phyloP scores from a whole-genome alignment of 1,140 invertebrate species.

The Thrips palmi region DNA sequence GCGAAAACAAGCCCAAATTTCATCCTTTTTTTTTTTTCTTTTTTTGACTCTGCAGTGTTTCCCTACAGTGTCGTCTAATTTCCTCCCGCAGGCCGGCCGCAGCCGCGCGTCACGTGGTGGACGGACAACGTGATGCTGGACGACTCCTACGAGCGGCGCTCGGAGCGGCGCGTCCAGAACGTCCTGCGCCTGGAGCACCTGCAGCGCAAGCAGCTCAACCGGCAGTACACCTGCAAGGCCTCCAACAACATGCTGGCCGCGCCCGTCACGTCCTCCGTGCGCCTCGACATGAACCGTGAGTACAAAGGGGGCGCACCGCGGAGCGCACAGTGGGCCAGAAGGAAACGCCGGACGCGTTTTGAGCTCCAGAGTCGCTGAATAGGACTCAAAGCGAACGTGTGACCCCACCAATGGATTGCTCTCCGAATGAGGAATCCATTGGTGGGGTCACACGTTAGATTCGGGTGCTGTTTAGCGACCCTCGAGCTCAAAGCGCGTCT shows the following conservation, averaged over 20 bases:
- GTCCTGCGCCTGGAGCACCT: slow-evolving; percentile 42
- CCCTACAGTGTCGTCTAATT: not conserved
- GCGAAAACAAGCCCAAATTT: not conserved
- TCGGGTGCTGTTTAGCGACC: no score
- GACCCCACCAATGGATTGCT: no score
- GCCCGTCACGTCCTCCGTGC: slow-evolving; percentile 51
- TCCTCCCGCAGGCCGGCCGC: slow-evolving; percentile 47
- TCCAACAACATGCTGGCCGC: slow-evolving; percentile 56
- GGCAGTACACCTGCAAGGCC: slow-evolving; percentile 52
- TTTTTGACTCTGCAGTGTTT: no score
- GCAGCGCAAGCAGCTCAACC: slow-evolving; percentile 42
- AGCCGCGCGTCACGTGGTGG: slow-evolving; percentile 63
- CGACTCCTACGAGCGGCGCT: slow-evolving; percentile 39
- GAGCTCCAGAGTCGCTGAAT: no score
- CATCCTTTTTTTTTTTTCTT: not conserved
- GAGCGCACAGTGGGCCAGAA: no score
- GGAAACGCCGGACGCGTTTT: no score
- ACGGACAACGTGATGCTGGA: slow-evolving; percentile 48
- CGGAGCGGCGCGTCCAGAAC: slow-evolving; percentile 42
- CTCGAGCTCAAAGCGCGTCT: no score
- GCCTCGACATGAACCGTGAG: slow-evolving; percentile 64
- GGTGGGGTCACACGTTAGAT: no score
- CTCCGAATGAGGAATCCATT: no score
- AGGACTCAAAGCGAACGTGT: no score
- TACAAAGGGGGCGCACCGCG: no score